Percentiles rank a stretch among this genome's conserved stretches.
Conservation (phyloP, 1,140 invertebrate genomes). For the Teleogryllus occipitalis region DNA sequence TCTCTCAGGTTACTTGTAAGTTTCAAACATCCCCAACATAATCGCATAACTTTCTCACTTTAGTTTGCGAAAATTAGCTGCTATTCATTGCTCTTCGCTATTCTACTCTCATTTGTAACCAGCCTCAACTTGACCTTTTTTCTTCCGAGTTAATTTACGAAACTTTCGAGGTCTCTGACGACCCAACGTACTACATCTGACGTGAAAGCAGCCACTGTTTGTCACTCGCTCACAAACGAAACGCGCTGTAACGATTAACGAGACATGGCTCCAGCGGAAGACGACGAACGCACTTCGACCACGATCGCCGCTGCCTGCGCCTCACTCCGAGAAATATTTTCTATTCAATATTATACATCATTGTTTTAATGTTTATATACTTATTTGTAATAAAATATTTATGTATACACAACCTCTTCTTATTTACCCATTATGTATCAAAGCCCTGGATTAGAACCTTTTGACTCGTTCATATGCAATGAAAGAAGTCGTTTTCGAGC, state of each 20-base stretch:
- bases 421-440: neutral
- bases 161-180: neutral
- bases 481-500: too few species aligned
- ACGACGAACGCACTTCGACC: neutral
- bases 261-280: neutral
- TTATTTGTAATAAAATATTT: neutral
- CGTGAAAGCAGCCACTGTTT: neutral
- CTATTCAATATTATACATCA: neutral
- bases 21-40: neutral
- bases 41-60: neutral
- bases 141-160: neutral
- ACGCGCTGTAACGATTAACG: neutral
- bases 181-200: neutral
- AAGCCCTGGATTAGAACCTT: too few species aligned
- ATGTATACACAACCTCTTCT: neutral
- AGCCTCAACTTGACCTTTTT: neutral
- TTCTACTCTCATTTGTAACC: neutral
- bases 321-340: neutral
- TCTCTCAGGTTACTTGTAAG: neutral
- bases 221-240: neutral
- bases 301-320: neutral
- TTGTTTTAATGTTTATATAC: neutral
- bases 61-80: too few species aligned
- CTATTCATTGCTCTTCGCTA: neutral
- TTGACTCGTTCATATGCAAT: too few species aligned